Base-by-base conservation (phyloP, 2,797 vertebrate genomes). In the Gallirallus australis region DNA sequence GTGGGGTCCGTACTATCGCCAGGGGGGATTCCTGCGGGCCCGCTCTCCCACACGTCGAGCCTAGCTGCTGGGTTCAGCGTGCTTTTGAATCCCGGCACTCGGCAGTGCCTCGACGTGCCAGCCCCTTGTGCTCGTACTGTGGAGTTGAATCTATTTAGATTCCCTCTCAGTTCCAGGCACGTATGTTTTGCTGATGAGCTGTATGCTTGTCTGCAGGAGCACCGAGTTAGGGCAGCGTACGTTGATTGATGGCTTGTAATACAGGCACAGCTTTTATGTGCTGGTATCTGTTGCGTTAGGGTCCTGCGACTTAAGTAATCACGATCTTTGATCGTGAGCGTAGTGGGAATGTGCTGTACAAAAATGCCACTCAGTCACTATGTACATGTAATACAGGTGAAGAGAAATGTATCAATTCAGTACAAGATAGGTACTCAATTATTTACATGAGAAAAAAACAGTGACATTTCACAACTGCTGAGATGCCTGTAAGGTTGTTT, bases 81-180 rank as follows among this genome's bases (percentile, higher is more conserved):
- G 24, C 56, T n/a, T 19, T 68, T 24, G 27, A 6, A 11, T 47
- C 31, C 4, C 21, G 8, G n/a, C 23, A 0, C 19, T 52, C 42
- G 0, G 42, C 11, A 13, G 30, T 1, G 1, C 1, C 2, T 11
- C 3, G 17, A 2, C 23, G 1, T 3, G 25, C 48, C 54, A 4
- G 3, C 18, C 3, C 15, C 15, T 25, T 9, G 19, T 25, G 50
- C 25, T 72, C 3, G 0, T 9, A 0, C 39, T 50, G 1, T 1
- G 12, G 18, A 5, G 21, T 8, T 28, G 33, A 11, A 28, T 19
- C 1, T 15, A 21, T 2, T 16, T 50, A 7, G 5, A 5, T 81
- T 72, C 2, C 2, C 47, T 75, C 83, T 42, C 35, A 28, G 19
- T 45, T 45, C 42, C 42, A 45, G n/a, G 23, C 40, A 9, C 20